Evolutionary conservation across 1,140 invertebrate genomes (phyloP).

Genomic region (Leptinotarsa lineolata): DNA sequence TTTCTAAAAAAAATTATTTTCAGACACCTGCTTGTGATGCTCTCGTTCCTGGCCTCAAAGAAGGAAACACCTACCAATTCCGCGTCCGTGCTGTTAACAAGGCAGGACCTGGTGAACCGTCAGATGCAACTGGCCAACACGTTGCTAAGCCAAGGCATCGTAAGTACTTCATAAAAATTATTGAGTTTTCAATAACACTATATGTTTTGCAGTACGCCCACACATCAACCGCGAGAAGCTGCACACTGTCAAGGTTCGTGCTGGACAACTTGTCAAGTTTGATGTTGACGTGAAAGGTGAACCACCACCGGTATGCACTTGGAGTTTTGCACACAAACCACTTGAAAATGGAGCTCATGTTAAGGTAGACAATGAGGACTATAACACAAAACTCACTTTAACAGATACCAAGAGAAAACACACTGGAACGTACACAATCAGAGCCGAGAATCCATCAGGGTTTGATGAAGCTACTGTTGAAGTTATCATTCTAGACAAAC

Average conservation of each 20-base stretch:
- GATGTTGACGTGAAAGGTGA: slow-evolving; percentile 95
- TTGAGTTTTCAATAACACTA: slow-evolving; percentile 12
- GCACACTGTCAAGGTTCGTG: slow-evolving; percentile 84
- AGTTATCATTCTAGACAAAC: slow-evolving; percentile 93
- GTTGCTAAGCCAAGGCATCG: slow-evolving; percentile 86
- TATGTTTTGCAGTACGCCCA: slow-evolving; percentile 75
- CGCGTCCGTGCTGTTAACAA: slow-evolving; percentile 91
- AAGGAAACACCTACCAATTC: slow-evolving; percentile 93
- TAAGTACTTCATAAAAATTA: slow-evolving; percentile 60
- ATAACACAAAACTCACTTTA: slow-evolving; percentile 85
- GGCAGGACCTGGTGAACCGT: slow-evolving; percentile 88
- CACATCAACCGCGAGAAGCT: slow-evolving; percentile 90
- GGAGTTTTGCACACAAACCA: slow-evolving; percentile 73
- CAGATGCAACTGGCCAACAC: slow-evolving; percentile 85
- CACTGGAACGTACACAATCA: slow-evolving; percentile 89
- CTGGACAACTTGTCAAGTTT: slow-evolving; percentile 88
- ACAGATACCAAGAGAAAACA: slow-evolving; percentile 79
- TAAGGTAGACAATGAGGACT: slow-evolving; percentile 91
- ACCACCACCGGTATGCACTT: slow-evolving; percentile 90
- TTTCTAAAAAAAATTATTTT: slow-evolving; percentile 28
- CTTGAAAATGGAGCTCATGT: slow-evolving; percentile 59
- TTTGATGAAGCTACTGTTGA: slow-evolving; percentile 93
- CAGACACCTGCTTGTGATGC: slow-evolving; percentile 79
- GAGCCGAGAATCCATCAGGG: slow-evolving; percentile 90
- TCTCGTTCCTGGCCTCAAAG: slow-evolving; percentile 82